Evolutionary conservation across 2,888 invertebrate genomes (phyloP), one percentile per base, ranked within the genome.

Genomic region (Strigamia maritima): DNA sequence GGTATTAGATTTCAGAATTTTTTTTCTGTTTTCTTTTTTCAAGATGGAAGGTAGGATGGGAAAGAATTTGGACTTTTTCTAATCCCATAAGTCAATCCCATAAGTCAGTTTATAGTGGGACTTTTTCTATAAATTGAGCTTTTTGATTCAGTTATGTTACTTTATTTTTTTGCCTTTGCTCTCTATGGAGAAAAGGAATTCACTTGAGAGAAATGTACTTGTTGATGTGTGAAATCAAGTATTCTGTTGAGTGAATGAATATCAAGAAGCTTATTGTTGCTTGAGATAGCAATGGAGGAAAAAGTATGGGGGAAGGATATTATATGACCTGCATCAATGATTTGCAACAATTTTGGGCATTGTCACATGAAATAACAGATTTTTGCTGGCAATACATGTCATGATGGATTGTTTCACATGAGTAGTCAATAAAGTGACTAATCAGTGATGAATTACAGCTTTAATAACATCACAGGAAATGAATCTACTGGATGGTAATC

Each of bases 261-360:
- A 54, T 54, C 22, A 54, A 54, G 54, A 54, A 54, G 54, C n/a
- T 54, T 54, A 54, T 54, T 54, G 54, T 54, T 54, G 54, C 54
- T 54, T n/a, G 19, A 54, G 54, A 10, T 54, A 19, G 54, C 22
- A 19, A 19, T 19, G 19, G 35, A 31, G 6, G 35, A 35, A 35
- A 35, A 35, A 35, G 35, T 10, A 35, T 35, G 35, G 35, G 54
- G 54, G 19, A 44, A 54, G 54, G 54, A 19, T 19, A 54, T 54
- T 19, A 19, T 19, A 19, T n/a, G 54, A 19, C 7, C 19, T 54
- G 22, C 54, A 54, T 54, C 54, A 54, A 19, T 54, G 54, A 54
- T 19, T 54, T 54, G 54, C 54, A 54, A 44, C 54, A 54, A 54
- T 54, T 54, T 54, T n/a, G 8, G 8, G 6, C 19, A 2, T 19